A percentile compares a stretch with the other conserved stretches of the same genome.
Evolutionary conservation across 2,888 invertebrate genomes (phyloP).

Genomic region (Pocota personata): DNA sequence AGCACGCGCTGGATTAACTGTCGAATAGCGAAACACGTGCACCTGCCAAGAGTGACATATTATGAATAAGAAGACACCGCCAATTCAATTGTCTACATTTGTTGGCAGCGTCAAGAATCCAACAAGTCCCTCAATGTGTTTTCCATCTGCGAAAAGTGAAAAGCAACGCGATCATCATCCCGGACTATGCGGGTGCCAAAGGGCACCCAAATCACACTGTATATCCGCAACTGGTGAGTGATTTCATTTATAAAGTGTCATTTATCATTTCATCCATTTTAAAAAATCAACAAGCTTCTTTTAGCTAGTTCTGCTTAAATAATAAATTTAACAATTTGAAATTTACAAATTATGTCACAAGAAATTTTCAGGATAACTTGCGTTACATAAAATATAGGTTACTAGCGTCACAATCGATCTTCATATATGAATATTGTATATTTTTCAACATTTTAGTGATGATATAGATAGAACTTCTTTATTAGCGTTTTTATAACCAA

Average conservation of each 20-base stretch:
- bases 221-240: slow-evolving; percentile 82
- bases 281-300: too few relatives aligned
- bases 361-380: too few relatives aligned
- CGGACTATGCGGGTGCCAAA: slow-evolving; percentile 81
- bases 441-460: too few relatives aligned
- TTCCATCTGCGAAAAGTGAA: slow-evolving; percentile 78
- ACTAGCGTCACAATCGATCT: too few relatives aligned
- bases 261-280: background rate
- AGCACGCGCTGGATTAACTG: slow-evolving; percentile 12
- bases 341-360: too few relatives aligned
- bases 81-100: slow-evolving; percentile 80
- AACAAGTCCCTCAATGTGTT: slow-evolving; percentile 77
- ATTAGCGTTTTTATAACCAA: too few relatives aligned
- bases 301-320: too few relatives aligned
- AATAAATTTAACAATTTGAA: too few relatives aligned
- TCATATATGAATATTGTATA: too few relatives aligned
- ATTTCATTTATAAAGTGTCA: background rate
- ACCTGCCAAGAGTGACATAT: slow-evolving; percentile 45
- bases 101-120: slow-evolving; percentile 75
- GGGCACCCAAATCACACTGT: slow-evolving; percentile 83
- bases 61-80: slow-evolving; percentile 81
- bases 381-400: too few relatives aligned
- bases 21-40: background rate
- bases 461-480: too few relatives aligned
- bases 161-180: slow-evolving; percentile 79